Base-by-base conservation (phyloP, 2,888 invertebrate genomes). In the Taphrorychus bicolor region DNA sequence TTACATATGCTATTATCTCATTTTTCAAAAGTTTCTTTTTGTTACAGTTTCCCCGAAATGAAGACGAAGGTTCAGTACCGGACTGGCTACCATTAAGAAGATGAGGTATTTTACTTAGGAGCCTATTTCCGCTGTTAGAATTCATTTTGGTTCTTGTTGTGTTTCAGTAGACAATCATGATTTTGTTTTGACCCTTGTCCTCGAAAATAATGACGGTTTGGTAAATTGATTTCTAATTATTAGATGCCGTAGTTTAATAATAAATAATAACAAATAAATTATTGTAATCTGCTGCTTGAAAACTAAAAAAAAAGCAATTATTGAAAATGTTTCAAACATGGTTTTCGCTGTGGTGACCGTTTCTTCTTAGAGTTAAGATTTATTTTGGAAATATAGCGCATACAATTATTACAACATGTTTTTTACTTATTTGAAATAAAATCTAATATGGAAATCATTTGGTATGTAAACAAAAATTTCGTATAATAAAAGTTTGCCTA, bases 91-190 rank as follows among this genome's bases (percentile, higher is more conserved):
- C 79, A 32, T 73, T 74, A 71, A 72, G 79, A 74, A 80, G 81
- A 81, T 80, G 80, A 81, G 78, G 74, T 69, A 72, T 60, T 73
- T 59, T 70, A 64, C 60, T 61, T 48, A 70, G 63, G 19, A 18
- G 63, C 52, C 70, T 62, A 32, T 49, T 22, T 59, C 19, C 64
- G 19, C 45, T 48, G 17, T 48, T 2, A 18, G 32, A 41, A 18
- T 60, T 23, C 57, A 67, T 59, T 63, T 64, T 48, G 16, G 48
- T 45, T 58, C 40, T 59, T 23, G 16, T 72, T 76, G 75, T 76
- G 75, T 73, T 76, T 77, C 76, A 73, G 79, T 80, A 80, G 80
- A 80, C 79, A 79, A 80, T 80, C 79, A 78, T 14, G 14, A 14
- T 53, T 53, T 24, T 23, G 7, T 14, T 24, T 53, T 53, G 7